Evolutionary conservation across 2,113 vertebrate species (phyloP).

Genomic region (Cisticola juncidis): DNA sequence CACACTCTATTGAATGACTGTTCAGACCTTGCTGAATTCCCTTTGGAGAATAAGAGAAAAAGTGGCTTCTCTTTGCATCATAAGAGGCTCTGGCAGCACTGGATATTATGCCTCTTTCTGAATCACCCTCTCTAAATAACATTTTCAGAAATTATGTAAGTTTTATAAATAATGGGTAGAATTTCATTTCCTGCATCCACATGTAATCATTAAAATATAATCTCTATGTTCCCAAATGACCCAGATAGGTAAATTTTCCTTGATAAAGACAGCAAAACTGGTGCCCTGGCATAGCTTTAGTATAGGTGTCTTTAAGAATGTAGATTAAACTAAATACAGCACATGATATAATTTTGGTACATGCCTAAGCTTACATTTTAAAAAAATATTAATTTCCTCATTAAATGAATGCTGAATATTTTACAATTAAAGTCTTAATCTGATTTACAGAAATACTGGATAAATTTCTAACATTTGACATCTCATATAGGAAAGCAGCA

Average conservation of each 20-base stretch:
- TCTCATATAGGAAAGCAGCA: background rate
- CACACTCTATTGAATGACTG: background rate
- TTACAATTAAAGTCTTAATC: background rate
- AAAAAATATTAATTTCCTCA: background rate
- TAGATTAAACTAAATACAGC: background rate
- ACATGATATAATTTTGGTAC: background rate
- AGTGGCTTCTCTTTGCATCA: background rate
- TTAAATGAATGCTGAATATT: background rate
- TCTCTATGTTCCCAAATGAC: background rate
- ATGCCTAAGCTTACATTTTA: background rate
- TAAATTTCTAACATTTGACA: background rate
- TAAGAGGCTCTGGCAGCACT: background rate
- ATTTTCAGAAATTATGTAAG: fast-evolving
- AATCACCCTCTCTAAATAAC: background rate
- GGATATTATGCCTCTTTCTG: background rate
- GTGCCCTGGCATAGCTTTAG: background rate
- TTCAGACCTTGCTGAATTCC: background rate
- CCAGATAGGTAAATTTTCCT: background rate
- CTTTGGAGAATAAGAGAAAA: background rate
- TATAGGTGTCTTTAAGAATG: background rate
- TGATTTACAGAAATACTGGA: background rate
- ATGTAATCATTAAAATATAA: background rate
- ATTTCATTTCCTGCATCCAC: background rate
- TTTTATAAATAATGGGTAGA: background rate
- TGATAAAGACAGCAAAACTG: background rate